phyloP scores from a whole-genome alignment of 2,888 invertebrate species.

The Marasmarcha lunaedactyla region DNA sequence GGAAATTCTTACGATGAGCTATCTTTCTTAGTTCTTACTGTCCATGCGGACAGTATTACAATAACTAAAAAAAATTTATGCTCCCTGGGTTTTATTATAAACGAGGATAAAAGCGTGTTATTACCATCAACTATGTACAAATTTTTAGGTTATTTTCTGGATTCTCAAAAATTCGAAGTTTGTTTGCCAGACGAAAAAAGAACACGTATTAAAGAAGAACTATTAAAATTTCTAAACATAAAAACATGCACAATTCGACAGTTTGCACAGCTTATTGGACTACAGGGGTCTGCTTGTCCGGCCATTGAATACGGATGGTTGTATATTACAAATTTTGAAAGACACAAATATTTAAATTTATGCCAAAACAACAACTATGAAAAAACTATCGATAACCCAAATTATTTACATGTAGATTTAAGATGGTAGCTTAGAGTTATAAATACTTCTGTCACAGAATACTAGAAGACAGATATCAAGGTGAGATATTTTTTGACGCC shows the following conservation, averaged over 20 bases:
- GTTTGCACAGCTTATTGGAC: conserved; percentile 5
- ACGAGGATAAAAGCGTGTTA: conserved; percentile 8
- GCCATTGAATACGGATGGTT: conserved; percentile 3
- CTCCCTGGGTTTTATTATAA: conserved; percentile 10
- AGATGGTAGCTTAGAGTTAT: too few relatives aligned
- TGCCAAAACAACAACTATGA: neutral
- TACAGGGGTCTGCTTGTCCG: conserved; percentile 5
- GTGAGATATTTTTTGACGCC: neutral
- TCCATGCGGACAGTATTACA: conserved; percentile 3
- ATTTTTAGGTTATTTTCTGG: conserved; percentile 11
- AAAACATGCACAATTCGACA: conserved; percentile 3
- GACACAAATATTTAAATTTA: conserved; percentile 1
- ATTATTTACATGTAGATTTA: too few relatives aligned
- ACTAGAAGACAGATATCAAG: too few relatives aligned
- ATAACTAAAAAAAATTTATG: neutral
- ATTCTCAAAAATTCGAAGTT: conserved; percentile 1
- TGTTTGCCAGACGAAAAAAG: conserved; percentile 2
- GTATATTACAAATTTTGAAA: conserved; percentile 7
- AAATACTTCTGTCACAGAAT: neutral
- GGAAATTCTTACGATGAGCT: conserved; percentile 8
- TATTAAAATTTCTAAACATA: neutral
- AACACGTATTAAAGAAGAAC: neutral
- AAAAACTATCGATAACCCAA: neutral
- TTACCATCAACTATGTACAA: conserved; percentile 5
- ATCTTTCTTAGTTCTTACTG: too few relatives aligned